Evolutionary conservation across 2,888 invertebrate genomes (phyloP), one percentile per base, ranked within the genome.

Genomic region (Trachelus iudaicus): DNA sequence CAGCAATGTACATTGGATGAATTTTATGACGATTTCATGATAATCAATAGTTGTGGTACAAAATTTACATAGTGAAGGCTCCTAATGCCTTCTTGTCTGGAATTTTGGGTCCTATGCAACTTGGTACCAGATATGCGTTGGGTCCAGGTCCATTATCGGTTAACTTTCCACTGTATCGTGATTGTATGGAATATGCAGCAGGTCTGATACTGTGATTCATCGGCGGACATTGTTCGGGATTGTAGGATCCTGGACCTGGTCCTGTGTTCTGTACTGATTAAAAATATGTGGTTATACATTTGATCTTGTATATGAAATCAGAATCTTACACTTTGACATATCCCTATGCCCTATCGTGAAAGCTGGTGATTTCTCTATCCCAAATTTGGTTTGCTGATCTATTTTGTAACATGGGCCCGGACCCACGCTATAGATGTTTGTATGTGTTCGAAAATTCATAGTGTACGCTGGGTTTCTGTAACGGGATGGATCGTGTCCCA

Each of bases 191-290:
- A 90, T 93, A 95, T 11, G 92, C 91, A 4, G 95, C 95, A 35
- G 95, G 93, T 76, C 93, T 92, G 11, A 76, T 79, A 56, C 91
- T 92, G 75, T 93, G 93, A 85, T 92, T 93, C 90, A 93, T 92
- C 33, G 93, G 92, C 11, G 92, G 92, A 79, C 93, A 93, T 79
- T 92, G 92, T 88, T 95, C 94, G 0, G 94, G 94, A 23, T 92
- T 93, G 90, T 95, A 95, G 23, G 94, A 93, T 6, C 94, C 95
- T 0, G 95, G 95, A 0, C 95, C 95, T 12, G 95, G 95, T 74
- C 93, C 93, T 75, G 81, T 85, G 81, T 80, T 15, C 69, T 31
- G 13, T 34, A 34, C 34, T 73, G 35, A 73, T 34, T 73, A 12
- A 73, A 23, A 34, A 33, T 15, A 6, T 71, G 71, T 31, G 4